Base-by-base conservation (phyloP, 2,888 invertebrate species). In the Ganaspis brasiliensis region DNA sequence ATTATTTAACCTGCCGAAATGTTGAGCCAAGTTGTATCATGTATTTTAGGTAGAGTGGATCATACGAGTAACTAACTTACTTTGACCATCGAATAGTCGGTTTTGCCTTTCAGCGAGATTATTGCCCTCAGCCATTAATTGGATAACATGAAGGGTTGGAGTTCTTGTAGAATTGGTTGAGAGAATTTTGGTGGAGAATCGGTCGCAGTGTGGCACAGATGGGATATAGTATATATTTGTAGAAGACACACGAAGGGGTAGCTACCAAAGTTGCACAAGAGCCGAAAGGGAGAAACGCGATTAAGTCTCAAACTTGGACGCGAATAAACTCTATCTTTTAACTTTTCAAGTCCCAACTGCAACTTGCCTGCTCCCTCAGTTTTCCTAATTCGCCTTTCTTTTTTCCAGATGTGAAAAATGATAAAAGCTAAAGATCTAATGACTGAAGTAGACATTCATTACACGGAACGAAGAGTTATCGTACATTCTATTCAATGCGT, bases 131-230 rank as follows among this genome's bases (percentile, higher is more conserved):
- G n/a, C 61, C 26, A 24, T 26, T 55, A 55, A 55, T 55, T 55
- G 19, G 52, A 55, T 55, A 55, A 55, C 19, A 19, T 55, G 16
- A 19, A 55, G 52, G 52, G 52, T 55, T 55, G 52, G 5, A 55
- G 52, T 55, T 55, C 19, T 55, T 55, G 52, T 19, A 55, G 52
- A 61, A 61, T 19, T 61, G 61, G 61, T 35, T 61, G 61, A 61
- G 31, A 16, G 26, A 5, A 35, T 26, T 26, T 35, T 61, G 26
- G 14, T 31, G 6, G 35, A 12, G 21, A 10, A 14, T 24, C 24
- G 21, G 26, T n/a, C 10, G 26, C 14, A 21, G 19, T 4, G 4
- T 1, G 59, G n/a, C 14, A 26, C 14, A 24, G 37, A 31, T 31
- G 35, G 70, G 37, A 10, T n/a, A n/a, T n/a, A n/a, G n/a, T n/a